Evolutionary conservation across 2,888 invertebrate genomes (phyloP), one percentile per base, ranked within the genome.

Genomic region (Corythucha ciliata): DNA sequence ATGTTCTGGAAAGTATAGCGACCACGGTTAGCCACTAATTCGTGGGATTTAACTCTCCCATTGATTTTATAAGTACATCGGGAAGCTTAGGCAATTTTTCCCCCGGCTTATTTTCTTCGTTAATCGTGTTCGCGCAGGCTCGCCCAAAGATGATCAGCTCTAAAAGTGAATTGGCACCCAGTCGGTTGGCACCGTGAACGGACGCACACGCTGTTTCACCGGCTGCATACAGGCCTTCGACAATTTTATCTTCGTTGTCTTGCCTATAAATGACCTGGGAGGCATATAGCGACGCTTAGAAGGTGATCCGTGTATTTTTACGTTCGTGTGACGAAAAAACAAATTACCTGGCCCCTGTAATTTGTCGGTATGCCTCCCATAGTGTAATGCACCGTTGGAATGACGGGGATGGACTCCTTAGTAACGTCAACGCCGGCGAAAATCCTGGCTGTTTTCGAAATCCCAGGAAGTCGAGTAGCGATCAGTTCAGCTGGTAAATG

Each of bases 321-420:
- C n/a, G n/a, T n/a, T n/a, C n/a, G n/a, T n/a, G n/a, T n/a, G n/a
- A n/a, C n/a, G n/a, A n/a, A n/a, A n/a, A n/a, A n/a, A n/a, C n/a
- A n/a, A n/a, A n/a, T n/a, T n/a, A 86, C 90, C 72, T 98, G 93
- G 62, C 97, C 97, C 62, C 83, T 85, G 73, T 83, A 98, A 72
- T 98, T 98, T 22, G 98, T 98, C 1, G 98, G 98, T 10, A 93
- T 78, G 54, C 98, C 98, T 60, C 98, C 98, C 98, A 99, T 98
- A 67, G 97, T 98, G 72, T 98, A 98, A 69, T 98, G 98, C 14
- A 98, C 98, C 2, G 98, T 98, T 12, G 98, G 98, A 60, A 98
- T 70, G 29, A 99, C 96, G 0, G 98, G 98, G 62, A 99, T 93
- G 12, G 97, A 94, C 64, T 98, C 96, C 59, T 91, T 81, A 10